These are phyloP conservation scores for Channallabes apus DNA, from an alignment of 2,797 vertebrate genomes.

Conservation along the genomic window DNA sequence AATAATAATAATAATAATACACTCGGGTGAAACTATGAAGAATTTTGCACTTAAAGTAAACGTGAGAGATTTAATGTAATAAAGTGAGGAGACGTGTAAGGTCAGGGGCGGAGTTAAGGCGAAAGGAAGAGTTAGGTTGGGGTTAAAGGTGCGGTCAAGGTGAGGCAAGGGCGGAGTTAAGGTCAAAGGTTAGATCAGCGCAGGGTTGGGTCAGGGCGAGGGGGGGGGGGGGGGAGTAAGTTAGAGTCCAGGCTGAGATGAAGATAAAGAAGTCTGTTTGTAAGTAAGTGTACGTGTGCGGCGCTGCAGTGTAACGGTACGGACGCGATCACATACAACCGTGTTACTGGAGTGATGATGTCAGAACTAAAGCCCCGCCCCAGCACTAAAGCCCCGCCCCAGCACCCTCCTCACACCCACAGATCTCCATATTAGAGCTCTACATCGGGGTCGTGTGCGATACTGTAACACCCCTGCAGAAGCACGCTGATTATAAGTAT, in stretches of 20 bases:
- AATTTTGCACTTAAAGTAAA: neutral
- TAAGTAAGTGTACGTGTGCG: no score
- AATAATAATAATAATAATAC: neutral
- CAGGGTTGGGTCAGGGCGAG: no score
- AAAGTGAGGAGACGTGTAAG: neutral
- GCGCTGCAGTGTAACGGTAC: neutral
- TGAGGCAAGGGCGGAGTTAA: neutral
- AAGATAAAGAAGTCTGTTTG: neutral
- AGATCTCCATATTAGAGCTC: neutral
- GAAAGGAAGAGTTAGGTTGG: neutral
- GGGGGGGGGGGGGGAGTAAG: neutral
- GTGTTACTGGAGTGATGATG: neutral
- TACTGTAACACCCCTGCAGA: neutral
- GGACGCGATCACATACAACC: neutral
- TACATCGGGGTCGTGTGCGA: no score
- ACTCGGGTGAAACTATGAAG: neutral
- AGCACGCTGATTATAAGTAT: neutral
- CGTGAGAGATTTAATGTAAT: neutral
- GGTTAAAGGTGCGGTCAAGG: neutral
- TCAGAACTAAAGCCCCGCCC: neutral
- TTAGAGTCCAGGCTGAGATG: neutral
- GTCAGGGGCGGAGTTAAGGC: neutral
- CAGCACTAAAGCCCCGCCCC: no score
- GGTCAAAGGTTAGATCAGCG: neutral
- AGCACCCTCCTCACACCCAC: neutral